Evolutionary conservation across 1,140 invertebrate genomes (phyloP).

Genomic region (Ctenoplectra terminalis): DNA sequence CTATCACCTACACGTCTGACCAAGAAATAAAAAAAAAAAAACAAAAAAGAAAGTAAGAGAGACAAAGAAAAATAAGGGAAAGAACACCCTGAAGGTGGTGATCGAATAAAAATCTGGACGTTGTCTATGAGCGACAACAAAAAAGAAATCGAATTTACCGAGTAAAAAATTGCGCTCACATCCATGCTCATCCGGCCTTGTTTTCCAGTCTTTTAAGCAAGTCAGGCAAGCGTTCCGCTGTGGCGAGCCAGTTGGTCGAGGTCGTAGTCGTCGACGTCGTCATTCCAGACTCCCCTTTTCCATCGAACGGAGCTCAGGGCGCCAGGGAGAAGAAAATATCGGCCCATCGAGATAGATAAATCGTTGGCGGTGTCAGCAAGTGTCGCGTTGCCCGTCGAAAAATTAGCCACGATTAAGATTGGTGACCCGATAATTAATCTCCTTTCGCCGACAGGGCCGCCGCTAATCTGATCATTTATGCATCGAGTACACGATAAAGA

Average conservation of each 20-base stretch:
- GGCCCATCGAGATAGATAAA: slow-evolving; percentile 29
- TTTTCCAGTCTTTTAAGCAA: slow-evolving; percentile 65
- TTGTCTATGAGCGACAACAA: neutral
- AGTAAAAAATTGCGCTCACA: slow-evolving; percentile 60
- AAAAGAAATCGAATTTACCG: slow-evolving; percentile 44
- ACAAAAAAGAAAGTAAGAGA: neutral
- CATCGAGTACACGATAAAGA: slow-evolving; percentile 14
- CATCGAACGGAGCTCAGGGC: neutral
- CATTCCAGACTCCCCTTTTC: neutral
- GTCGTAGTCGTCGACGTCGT: slow-evolving; percentile 20
- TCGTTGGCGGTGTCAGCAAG: slow-evolving; percentile 17
- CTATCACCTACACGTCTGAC: neutral
- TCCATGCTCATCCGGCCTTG: slow-evolving; percentile 44
- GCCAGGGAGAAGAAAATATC: slow-evolving; percentile 32
- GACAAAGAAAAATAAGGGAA: neutral
- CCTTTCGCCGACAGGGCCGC: neutral
- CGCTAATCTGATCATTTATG: slow-evolving; percentile 30
- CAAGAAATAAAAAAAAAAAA: neutral
- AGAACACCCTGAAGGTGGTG: neutral
- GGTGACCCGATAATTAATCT: slow-evolving; percentile 41
- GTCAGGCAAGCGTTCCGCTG: slow-evolving; percentile 17
- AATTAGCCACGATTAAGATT: slow-evolving; percentile 42
- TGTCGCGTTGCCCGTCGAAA: neutral
- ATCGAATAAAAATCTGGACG: neutral
- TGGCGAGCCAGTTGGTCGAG: slow-evolving; percentile 5